Evolutionary conservation across 2,797 vertebrate species (phyloP), one percentile per base, ranked within the genome.

Genomic region (Pangasius mekongensis): DNA sequence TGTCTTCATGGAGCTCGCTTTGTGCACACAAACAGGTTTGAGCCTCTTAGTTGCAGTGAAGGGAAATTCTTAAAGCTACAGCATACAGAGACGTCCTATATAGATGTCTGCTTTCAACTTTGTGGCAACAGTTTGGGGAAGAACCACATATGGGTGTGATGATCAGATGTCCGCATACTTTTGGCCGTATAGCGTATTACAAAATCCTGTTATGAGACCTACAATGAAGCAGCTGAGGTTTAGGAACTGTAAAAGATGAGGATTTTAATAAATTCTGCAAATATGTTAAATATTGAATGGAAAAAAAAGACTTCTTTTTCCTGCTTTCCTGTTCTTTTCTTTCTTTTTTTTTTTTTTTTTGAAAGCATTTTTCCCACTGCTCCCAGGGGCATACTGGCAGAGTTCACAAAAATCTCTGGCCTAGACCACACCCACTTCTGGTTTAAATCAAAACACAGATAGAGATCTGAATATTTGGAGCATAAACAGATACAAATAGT

Each of bases 251-350:
- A n/a, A 8, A 56, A 54, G 2, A 49, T n/a, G 14, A 30, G 24
- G 8, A 76, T 52, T 77, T 49, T 14, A 77, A 77, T 52, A 77
- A 2, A 76, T n/a, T 76, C 47, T 78, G 49, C n/a, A 80, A 80
- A 80, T 18, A 18, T 24, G 6, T 33, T 39, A 56, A 36, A 22
- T 56, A 36, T 52, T 36, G 14, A 60, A 24, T 20, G 8, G 1
- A 80, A 80, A 80, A 7, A 43, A 43, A 43, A 24, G 0, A 47
- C 9, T 74, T 16, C 43, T 66, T n/a, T 66, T n/a, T 16, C 13
- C 30, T 16, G 16, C 1, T 9, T 18, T 7, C 60, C 7, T 24
- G 22, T 27, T 24, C 10, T 62, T 67, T 30, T 24, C 2, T 16
- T 73, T 8, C 22, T 24, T 11, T 6, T 73, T 8, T 39, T 71